phyloP scores from a whole-genome alignment of 2,113 vertebrate genomes.

The Brienomyrus longianalis region DNA sequence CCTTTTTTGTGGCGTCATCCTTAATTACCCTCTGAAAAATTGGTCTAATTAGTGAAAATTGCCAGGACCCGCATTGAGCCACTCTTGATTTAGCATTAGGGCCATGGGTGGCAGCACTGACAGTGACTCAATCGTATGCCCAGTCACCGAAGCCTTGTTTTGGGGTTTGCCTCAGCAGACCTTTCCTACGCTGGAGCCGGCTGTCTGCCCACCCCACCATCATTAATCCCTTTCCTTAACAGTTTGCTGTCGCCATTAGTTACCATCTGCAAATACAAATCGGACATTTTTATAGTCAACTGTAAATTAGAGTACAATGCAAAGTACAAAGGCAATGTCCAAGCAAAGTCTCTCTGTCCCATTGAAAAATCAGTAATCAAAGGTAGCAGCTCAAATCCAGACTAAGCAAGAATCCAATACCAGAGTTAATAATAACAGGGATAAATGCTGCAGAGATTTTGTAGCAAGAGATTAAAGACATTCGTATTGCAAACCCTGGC shows the following conservation, averaged over 20 bases:
- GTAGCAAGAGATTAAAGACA: neutral
- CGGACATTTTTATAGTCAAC: neutral
- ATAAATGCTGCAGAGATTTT: neutral
- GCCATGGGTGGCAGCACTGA: neutral
- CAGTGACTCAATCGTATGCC: neutral
- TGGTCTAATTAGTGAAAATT: constrained; percentile 41
- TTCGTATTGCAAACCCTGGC: neutral
- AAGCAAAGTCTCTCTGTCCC: neutral
- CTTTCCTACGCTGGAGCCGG: neutral
- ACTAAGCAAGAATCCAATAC: neutral
- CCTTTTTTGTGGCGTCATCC: constrained; percentile 33
- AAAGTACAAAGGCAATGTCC: neutral
- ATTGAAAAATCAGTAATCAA: neutral
- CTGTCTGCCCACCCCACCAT: neutral
- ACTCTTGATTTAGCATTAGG: constrained; percentile 31
- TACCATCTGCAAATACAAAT: neutral
- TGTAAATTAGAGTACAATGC: neutral
- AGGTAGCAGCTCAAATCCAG: neutral
- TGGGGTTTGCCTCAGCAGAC: neutral
- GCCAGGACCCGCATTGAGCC: constrained; percentile 27
- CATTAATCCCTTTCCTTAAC: neutral
- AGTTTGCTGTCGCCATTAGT: neutral
- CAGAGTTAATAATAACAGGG: neutral
- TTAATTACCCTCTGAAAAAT: constrained; percentile 37
- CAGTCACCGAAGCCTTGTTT: neutral